Evolutionary conservation across 1,140 invertebrate genomes (phyloP), one percentile per base, ranked within the genome.

Genomic region (Araneus ventricosus): DNA sequence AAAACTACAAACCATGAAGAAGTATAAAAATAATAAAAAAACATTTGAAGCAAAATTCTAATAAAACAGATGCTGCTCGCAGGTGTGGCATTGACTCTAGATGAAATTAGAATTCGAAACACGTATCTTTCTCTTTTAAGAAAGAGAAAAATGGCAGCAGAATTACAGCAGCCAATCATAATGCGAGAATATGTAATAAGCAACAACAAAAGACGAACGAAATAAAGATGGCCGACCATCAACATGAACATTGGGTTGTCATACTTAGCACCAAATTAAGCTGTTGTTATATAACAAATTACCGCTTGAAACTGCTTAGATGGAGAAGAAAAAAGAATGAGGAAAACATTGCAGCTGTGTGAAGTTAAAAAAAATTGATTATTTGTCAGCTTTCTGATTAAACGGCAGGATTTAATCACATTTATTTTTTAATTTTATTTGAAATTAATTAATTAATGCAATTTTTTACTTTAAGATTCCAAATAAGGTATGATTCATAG

Each of bases 21-120:
- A 34, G 20, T 7, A 61, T 45, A 34, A 70, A 8, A 20, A 34
- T 8, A 59, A 80, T n/a, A 90, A 59, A 82, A 45, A 22, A 75
- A 10, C 24, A 87, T 8, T 30, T 27, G 37, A 88, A 88, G 45
- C 39, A 70, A 75, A 67, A 88, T 67, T 88, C 57, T 20, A 88
- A 89, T 67, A 75, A 89, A 90, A 17, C 67, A 14, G 34, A 34
- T 22, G 75, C 24, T 41, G 88, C 88, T 80, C 8, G 39, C 70
- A 90, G 88, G 88, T 80, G 88, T 80, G 88, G 88, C 88, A 90
- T 90, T 90, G 88, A 90, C 88, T 90, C 63, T 37, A 20, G 52
- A 34, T 45, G 7, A 37, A 90, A 90, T 90, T 61, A 2, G n/a
- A 30, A 90, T 79, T 80, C 75, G 1, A 24, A 24, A 39, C 88